Base-by-base conservation (phyloP, 2,888 invertebrate species). In the Trachelus stipa region DNA sequence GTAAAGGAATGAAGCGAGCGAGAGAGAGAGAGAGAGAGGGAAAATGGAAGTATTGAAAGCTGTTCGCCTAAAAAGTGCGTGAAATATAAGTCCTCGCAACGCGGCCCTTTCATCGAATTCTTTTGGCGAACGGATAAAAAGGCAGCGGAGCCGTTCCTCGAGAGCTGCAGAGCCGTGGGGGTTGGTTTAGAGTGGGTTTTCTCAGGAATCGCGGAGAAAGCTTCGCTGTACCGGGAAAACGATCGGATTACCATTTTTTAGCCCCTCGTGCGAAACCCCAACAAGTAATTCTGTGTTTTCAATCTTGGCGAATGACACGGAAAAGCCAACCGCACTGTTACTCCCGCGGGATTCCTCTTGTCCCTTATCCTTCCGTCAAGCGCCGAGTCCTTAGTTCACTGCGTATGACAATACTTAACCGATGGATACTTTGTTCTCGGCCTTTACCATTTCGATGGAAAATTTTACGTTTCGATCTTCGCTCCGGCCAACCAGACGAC, bases 201-300 rank as follows among this genome's bases (percentile, higher is more conserved):
- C 75, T 11, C 76, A 40, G 56, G 73, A 77, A 40, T 56, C 68
- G 68, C 73, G 69, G 71, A 74, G 40, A 77, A 77, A 73, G 69
- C 77, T 40, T 40, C 74, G 75, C 73, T 34, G 69, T 81, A 74
- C 73, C 79, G 76, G 79, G 81, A 79, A 83, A 87, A 85, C 85
- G 85, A 84, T 81, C 83, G 84, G 84, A 88, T 88, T 87, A 86
- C 83, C 86, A 86, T 87, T 86, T 86, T 86, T 88, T 82, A 82
- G 78, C 82, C 78, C 83, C 75, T 76, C 79, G 77, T 40, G 71
- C 76, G 77, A 81, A 81, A 56, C 77, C 76, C 77, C 78, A 77
- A 80, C 82, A 82, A 81, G 84, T 85, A 85, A 87, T 87, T 86
- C 84, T 80, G 81, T 83, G 84, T 84, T 87, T 85, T 85, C 86